Conservation (phyloP, 2,797 vertebrate genomes). For the Parambassis ranga region DNA sequence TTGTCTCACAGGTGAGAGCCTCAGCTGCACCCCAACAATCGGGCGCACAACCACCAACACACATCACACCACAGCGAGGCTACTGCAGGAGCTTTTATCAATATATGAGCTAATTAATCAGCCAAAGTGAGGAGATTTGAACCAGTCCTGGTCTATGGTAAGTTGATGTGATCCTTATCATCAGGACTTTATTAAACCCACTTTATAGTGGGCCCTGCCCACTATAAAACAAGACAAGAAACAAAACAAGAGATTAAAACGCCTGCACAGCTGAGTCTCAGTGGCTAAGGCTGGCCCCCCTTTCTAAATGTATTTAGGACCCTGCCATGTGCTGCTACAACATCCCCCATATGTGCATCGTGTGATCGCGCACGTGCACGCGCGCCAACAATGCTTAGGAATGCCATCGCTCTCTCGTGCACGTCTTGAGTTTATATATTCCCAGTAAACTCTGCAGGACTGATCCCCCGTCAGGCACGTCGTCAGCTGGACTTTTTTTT, state of each 20-base stretch:
- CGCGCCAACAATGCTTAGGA: slow-evolving; percentile 41
- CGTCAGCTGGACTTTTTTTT: slow-evolving; percentile 16
- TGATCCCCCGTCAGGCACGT: not conserved
- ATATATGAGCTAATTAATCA: too few species aligned
- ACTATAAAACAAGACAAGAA: too few species aligned
- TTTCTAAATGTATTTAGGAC: too few species aligned
- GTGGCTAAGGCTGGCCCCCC: too few species aligned
- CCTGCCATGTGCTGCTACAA: too few species aligned
- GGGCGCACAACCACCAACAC: not conserved
- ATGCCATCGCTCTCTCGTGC: slow-evolving; percentile 14
- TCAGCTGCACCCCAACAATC: slow-evolving; percentile 6
- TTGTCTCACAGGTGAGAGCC: slow-evolving; percentile 11
- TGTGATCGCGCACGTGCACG: not conserved
- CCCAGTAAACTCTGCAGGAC: slow-evolving; percentile 10
- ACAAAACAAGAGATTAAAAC: too few species aligned
- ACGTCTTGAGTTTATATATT: slow-evolving; percentile 31
- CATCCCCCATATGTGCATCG: too few species aligned
- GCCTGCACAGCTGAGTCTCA: too few species aligned
- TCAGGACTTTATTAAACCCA: too few species aligned
- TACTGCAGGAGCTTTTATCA: too few species aligned
- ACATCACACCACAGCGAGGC: not conserved
- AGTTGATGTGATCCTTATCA: slow-evolving; percentile 20
- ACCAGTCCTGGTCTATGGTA: not conserved
- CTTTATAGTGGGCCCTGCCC: too few species aligned
- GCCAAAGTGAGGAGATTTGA: too few species aligned